Percentiles rank a stretch among this genome's conserved stretches.
phyloP scores from a whole-genome alignment of 1,140 invertebrate genomes.

The Augochlora pura region DNA sequence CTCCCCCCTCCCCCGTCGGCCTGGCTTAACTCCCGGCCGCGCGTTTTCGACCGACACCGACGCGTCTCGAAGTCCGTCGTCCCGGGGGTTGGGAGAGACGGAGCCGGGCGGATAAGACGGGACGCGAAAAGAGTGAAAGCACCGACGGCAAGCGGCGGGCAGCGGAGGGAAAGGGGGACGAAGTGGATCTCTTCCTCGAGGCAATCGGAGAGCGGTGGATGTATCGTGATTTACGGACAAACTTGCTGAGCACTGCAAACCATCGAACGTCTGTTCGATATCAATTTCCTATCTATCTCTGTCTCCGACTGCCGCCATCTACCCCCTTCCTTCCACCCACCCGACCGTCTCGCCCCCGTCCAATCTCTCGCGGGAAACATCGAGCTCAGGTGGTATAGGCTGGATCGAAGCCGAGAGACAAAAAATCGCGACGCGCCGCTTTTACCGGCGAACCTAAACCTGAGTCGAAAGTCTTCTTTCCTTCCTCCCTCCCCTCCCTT shows the following conservation, averaged over 20 bases:
- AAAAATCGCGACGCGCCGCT: too few relatives aligned
- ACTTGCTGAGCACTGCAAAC: conserved; percentile 70
- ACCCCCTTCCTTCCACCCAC: not conserved
- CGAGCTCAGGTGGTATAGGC: not conserved
- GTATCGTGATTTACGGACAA: conserved; percentile 72
- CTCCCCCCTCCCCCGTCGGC: too few relatives aligned
- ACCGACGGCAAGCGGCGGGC: conserved; percentile 4
- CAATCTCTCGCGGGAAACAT: conserved; percentile 43
- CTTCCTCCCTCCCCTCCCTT: too few relatives aligned
- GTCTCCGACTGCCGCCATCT: conserved; percentile 12
- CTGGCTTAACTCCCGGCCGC: conserved; percentile 37
- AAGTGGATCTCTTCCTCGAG: conserved; percentile 37
- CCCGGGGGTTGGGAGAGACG: not conserved
- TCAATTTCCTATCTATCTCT: conserved; percentile 60
- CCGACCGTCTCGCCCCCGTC: conserved; percentile 24
- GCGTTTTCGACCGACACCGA: conserved; percentile 31
- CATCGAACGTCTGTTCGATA: conserved; percentile 65
- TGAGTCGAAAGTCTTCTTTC: not conserved
- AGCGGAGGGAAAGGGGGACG: too few relatives aligned
- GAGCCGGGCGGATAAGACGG: conserved; percentile 38
- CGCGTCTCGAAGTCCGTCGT: conserved; percentile 11
- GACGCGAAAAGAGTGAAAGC: conserved; percentile 46
- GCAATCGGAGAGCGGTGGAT: conserved; percentile 40
- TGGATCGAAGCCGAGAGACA: not conserved
- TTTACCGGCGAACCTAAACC: not conserved